A percentile compares a stretch with the other conserved stretches of the same genome.
Conservation (phyloP, 1,140 invertebrate genomes). For the Fopius arisanus region DNA sequence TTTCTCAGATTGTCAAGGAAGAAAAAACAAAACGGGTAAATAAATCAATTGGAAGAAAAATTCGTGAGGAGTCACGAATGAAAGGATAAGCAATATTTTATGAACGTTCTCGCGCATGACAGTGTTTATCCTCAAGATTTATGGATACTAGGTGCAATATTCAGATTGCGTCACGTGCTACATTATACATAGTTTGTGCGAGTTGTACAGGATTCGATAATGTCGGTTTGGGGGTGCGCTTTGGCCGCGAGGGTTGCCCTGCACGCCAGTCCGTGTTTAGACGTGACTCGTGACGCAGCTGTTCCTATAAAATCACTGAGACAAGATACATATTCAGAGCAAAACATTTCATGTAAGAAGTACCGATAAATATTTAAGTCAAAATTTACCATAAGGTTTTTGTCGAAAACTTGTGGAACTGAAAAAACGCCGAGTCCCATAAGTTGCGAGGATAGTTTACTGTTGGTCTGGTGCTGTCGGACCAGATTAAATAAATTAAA, state of each 20-base stretch:
- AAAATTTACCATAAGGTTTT: not conserved
- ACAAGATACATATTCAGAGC: slow-evolving; percentile 2
- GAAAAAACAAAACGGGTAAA: not conserved
- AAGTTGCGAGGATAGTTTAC: not conserved
- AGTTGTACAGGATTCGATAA: slow-evolving; percentile 48
- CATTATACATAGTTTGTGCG: slow-evolving; percentile 26
- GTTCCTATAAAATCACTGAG: slow-evolving; percentile 15
- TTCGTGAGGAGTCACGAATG: not conserved
- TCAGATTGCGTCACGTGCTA: slow-evolving; percentile 21
- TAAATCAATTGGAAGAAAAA: slow-evolving; percentile 7
- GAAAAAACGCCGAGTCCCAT: not conserved
- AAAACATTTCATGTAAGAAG: not conserved
- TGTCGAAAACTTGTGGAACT: not conserved
- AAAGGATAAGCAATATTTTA: slow-evolving; percentile 8
- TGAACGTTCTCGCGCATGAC: slow-evolving; percentile 36
- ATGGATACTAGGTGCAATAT: slow-evolving; percentile 21
- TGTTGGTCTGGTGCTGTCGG: slow-evolving; percentile 23
- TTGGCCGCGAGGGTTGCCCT: slow-evolving; percentile 34
- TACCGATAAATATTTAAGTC: not conserved
- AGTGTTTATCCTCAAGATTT: slow-evolving; percentile 30
- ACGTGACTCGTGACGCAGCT: slow-evolving; percentile 54
- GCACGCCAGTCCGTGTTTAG: slow-evolving; percentile 56
- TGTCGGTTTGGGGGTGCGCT: slow-evolving; percentile 40
- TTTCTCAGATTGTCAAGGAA: not conserved
- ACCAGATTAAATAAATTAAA: slow-evolving; percentile 48